Conservation (phyloP, 2,113 vertebrate genomes). For the Brachypteracias leptosomus region DNA sequence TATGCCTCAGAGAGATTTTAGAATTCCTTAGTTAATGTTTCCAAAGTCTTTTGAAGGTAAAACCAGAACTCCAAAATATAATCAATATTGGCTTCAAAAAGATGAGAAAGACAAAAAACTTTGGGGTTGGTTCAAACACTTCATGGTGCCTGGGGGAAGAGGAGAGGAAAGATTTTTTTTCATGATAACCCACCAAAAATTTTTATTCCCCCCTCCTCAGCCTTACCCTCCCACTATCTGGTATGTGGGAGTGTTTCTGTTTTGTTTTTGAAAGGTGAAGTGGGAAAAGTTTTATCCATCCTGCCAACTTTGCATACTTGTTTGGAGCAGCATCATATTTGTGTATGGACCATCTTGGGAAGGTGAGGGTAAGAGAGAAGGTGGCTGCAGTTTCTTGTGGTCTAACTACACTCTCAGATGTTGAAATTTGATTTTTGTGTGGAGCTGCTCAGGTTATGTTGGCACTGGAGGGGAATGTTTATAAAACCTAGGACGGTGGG, state of each 20-base stretch:
- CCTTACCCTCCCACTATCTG: background rate
- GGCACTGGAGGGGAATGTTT: background rate
- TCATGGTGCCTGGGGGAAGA: background rate
- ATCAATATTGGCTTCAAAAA: slow-evolving; percentile 23
- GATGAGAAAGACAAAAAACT: background rate
- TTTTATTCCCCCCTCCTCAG: background rate
- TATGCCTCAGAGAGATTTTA: background rate
- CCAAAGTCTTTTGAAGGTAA: background rate
- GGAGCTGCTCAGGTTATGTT: background rate
- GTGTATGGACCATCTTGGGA: background rate
- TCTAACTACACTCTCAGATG: background rate
- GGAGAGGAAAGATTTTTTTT: background rate
- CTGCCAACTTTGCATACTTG: slow-evolving; percentile 21
- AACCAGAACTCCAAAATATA: background rate
- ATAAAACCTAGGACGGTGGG: background rate
- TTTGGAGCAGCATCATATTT: background rate
- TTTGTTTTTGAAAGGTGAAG: background rate
- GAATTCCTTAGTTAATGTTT: background rate
- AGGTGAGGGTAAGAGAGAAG: background rate
- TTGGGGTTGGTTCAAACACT: slow-evolving; percentile 23
- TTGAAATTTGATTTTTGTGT: background rate
- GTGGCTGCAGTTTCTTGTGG: background rate
- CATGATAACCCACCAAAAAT: slow-evolving; percentile 14
- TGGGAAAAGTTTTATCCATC: background rate
- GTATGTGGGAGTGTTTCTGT: background rate